Evolutionary conservation across 2,113 vertebrate species (phyloP).

Genomic region (Macaca nemestrina): DNA sequence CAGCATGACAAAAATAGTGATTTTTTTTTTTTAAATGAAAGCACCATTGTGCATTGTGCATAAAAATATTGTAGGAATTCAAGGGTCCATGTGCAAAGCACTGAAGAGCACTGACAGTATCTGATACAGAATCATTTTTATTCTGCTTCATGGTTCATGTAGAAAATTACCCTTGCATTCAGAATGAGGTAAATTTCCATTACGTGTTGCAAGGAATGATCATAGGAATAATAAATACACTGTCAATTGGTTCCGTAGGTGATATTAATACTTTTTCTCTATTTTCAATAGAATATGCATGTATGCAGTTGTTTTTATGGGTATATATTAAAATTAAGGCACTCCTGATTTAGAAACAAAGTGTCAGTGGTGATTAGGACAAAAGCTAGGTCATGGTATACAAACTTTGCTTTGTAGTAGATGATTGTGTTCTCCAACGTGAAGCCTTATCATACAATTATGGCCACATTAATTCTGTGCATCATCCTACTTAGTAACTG

Average conservation of each 20-base stretch:
- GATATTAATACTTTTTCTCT: neutral
- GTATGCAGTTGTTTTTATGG: neutral
- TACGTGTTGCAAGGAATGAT: neutral
- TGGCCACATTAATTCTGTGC: neutral
- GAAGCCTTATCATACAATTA: neutral
- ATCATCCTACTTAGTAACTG: neutral
- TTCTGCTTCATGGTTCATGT: neutral
- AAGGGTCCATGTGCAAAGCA: neutral
- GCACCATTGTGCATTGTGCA: neutral
- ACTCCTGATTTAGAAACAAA: slow-evolving; percentile 26
- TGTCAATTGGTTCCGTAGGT: neutral
- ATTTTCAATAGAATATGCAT: neutral
- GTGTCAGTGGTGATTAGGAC: neutral
- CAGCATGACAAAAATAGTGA: neutral
- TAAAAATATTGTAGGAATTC: neutral
- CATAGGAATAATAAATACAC: neutral
- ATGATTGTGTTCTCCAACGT: neutral
- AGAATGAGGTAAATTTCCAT: neutral
- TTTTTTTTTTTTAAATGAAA: slow-evolving; percentile 31
- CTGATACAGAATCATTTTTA: neutral
- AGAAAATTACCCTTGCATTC: slow-evolving; percentile 27
- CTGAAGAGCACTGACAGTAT: neutral
- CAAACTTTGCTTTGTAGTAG: neutral
- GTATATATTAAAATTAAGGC: neutral
- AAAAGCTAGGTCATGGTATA: neutral